Evolutionary conservation across 2,888 invertebrate genomes (phyloP).

Genomic region (Molorchus minor): DNA sequence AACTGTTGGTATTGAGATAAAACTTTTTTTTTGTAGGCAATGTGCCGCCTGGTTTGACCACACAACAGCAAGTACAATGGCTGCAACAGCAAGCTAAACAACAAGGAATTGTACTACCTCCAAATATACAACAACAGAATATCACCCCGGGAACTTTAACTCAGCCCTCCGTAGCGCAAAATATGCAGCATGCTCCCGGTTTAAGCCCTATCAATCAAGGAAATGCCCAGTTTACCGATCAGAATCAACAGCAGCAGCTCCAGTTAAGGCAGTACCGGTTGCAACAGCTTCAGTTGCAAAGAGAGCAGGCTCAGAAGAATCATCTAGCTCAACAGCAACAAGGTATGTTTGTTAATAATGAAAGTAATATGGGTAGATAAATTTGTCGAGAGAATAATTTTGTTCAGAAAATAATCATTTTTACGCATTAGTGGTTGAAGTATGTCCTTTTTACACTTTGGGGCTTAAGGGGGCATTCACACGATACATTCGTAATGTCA

Average conservation of each 20-base stretch:
- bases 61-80: constrained; percentile 62
- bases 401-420: too few species aligned
- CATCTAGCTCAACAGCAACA: constrained; percentile 48
- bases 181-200: constrained; percentile 51
- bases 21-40: constrained; percentile 47
- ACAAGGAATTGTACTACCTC: constrained; percentile 59
- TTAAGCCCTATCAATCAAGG: constrained; percentile 58
- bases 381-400: constrained; percentile 7
- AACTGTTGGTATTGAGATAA: too few species aligned
- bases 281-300: constrained; percentile 67
- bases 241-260: constrained; percentile 52
- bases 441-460: too few species aligned
- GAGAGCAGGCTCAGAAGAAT: constrained; percentile 52
- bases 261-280: constrained; percentile 70
- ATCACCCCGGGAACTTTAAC: constrained; percentile 45
- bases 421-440: too few species aligned
- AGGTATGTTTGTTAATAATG: constrained; percentile 17
- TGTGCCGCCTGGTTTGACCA: constrained; percentile 59
- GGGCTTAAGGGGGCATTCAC: too few species aligned
- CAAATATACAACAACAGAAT: constrained; percentile 56
- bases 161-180: constrained; percentile 33
- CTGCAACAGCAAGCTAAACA: constrained; percentile 62
- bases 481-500: too few species aligned
- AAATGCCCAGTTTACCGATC: constrained; percentile 46
- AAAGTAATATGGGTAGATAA: too few species aligned